Evolutionary conservation across 2,113 vertebrate genomes (phyloP).

Genomic region (Zosterops hypoxanthus): DNA sequence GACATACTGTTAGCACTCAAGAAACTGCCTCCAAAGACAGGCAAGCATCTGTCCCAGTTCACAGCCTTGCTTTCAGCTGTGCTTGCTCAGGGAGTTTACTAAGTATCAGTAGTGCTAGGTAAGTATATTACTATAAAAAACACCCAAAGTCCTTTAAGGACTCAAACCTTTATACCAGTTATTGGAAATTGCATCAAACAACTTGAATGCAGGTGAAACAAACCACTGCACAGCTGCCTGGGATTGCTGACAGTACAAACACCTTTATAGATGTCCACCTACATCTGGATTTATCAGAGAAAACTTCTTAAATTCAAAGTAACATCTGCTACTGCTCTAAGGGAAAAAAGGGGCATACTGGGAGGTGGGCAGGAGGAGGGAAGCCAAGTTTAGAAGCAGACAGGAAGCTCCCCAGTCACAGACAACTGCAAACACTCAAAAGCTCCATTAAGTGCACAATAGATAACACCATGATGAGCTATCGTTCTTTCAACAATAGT

Average conservation of each 20-base stretch:
- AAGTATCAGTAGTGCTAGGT: fast-evolving
- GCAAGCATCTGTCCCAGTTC: neutral
- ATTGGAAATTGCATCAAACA: neutral
- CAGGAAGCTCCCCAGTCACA: neutral
- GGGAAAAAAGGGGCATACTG: neutral
- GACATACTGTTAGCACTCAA: fast-evolving
- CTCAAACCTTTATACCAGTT: neutral
- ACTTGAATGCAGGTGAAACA: neutral
- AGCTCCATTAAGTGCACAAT: neutral
- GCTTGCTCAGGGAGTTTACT: neutral
- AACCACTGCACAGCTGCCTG: neutral
- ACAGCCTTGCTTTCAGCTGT: neutral
- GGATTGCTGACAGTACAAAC: neutral
- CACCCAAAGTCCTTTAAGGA: neutral
- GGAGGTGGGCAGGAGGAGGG: neutral
- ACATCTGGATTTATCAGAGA: neutral
- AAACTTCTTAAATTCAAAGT: neutral
- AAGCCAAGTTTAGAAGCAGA: neutral
- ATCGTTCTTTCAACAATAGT: neutral
- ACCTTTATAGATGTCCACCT: fast-evolving
- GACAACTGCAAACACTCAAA: neutral
- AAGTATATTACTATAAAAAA: neutral
- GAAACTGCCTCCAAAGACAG: neutral
- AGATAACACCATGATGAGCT: fast-evolving
- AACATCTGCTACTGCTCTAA: neutral